These are phyloP conservation scores for Oreochromis aureus DNA, from an alignment of 2,113 vertebrate species.

Conservation along the genomic window DNA sequence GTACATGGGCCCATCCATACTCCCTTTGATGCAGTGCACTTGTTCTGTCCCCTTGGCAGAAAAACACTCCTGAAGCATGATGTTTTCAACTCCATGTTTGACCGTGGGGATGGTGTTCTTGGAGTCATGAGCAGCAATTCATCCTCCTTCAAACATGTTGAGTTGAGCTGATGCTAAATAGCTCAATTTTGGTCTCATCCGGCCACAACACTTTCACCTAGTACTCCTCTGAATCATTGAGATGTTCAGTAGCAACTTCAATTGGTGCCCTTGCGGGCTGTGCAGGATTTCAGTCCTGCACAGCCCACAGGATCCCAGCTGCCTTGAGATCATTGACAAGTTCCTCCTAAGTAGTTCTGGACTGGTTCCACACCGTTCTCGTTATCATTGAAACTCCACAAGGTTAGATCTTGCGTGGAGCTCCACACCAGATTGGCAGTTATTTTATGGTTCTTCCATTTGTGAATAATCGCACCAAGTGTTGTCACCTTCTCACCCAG, in stretches of 20 bases:
- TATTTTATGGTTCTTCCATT: not conserved
- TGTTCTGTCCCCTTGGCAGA: not conserved
- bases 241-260: not conserved
- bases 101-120: not conserved
- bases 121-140: not conserved
- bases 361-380: not conserved
- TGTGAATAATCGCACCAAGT: not conserved
- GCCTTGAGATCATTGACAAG: not conserved
- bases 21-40: not conserved
- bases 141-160: not conserved
- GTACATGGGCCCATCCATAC: not conserved
- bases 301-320: not conserved
- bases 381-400: not conserved
- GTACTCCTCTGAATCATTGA: not conserved
- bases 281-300: not conserved
- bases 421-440: not conserved
- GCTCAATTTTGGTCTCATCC: not conserved
- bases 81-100: not conserved
- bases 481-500: not conserved
- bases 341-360: not conserved
- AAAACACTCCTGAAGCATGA: not conserved
- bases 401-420: too few species aligned
- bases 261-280: not conserved
- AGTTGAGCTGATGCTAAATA: not conserved
- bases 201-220: not conserved